Evolutionary conservation across 2,113 vertebrate species (phyloP), one percentile per base, ranked within the genome.

Genomic region (Chionis minor): DNA sequence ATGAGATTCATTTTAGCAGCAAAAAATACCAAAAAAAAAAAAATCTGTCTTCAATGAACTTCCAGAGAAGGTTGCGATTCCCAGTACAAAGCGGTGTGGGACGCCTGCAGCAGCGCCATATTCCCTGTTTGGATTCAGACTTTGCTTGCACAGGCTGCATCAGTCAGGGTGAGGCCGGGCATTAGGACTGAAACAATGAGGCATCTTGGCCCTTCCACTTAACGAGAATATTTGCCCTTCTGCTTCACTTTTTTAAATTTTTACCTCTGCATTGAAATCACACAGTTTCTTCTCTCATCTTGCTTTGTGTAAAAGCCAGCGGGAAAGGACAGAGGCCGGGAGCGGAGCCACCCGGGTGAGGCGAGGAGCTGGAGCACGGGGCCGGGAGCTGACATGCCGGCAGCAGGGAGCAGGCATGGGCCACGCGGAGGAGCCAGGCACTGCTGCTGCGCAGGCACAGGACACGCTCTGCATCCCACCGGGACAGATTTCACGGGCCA

Each of bases 121-220:
- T 35, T 40, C 26, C 19, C 18, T 0, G 3, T 2, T 14, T 12
- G 6, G 8, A 28, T 8, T 7, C 2, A 0, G n/a, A 10, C 18
- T 21, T 45, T 2, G 45, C n/a, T 40, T 4, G 32, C 42, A 6
- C 35, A 35, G 38, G 16, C 23, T 5, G 47, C 77, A 16, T 12
- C 42, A 11, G 44, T 17, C 77, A 26, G 51, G 58, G n/a, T 2
- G 3, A 55, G 65, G 24, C n/a, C 9, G 14, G 14, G 42, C 4
- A 4, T 4, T 8, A 23, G 33, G 20, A 4, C 27, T 14, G 52
- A 14, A 49, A 51, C 22, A 51, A 49, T 10, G 47, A 49, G 47
- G 47, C 22, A 21, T 49, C 49, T 12, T 24, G 22, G 49, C 49
- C 40, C 71, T 86, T 66, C 18, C 15, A 10, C 6, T 24, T 14